These are phyloP conservation scores for Tenebrio molitor DNA, from an alignment of 1,140 invertebrate species.

Conservation along the genomic window DNA sequence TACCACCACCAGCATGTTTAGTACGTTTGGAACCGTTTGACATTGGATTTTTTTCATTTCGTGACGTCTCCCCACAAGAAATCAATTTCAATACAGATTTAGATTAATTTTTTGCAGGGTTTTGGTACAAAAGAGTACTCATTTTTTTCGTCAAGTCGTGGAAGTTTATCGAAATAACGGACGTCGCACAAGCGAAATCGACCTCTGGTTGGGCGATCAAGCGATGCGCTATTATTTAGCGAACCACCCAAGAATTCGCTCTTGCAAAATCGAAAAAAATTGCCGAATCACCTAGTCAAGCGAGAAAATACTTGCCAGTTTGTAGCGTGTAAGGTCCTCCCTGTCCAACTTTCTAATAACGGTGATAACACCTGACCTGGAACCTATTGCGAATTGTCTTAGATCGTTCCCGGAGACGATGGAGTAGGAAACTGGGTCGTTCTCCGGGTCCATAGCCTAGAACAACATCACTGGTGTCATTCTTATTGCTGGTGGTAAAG, in stretches of 20 bases:
- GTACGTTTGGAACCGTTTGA: too few relatives aligned
- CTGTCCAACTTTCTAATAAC: slow-evolving; percentile 87
- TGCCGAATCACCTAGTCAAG: background rate
- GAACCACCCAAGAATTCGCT: background rate
- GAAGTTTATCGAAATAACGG: background rate
- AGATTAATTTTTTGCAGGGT: too few relatives aligned
- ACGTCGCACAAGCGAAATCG: background rate
- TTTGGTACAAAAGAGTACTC: too few relatives aligned
- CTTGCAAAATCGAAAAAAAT: background rate
- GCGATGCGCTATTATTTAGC: background rate
- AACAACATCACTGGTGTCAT: slow-evolving; percentile 54
- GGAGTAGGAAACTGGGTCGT: slow-evolving; percentile 87
- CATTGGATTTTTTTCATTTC: too few relatives aligned
- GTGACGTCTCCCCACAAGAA: too few relatives aligned
- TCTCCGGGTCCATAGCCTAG: slow-evolving; percentile 89
- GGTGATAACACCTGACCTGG: slow-evolving; percentile 84
- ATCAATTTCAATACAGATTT: too few relatives aligned
- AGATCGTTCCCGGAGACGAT: slow-evolving; percentile 89
- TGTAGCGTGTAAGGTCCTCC: slow-evolving; percentile 88
- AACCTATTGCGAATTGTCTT: slow-evolving; percentile 86
- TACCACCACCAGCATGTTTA: too few relatives aligned
- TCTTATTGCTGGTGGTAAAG: too few relatives aligned
- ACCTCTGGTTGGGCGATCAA: background rate
- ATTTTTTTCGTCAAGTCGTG: background rate
- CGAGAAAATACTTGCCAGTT: slow-evolving; percentile 74